Percentiles rank a stretch among this genome's conserved stretches.
Evolutionary conservation across 2,888 invertebrate genomes (phyloP).

Genomic region (Abscondita cerata): DNA sequence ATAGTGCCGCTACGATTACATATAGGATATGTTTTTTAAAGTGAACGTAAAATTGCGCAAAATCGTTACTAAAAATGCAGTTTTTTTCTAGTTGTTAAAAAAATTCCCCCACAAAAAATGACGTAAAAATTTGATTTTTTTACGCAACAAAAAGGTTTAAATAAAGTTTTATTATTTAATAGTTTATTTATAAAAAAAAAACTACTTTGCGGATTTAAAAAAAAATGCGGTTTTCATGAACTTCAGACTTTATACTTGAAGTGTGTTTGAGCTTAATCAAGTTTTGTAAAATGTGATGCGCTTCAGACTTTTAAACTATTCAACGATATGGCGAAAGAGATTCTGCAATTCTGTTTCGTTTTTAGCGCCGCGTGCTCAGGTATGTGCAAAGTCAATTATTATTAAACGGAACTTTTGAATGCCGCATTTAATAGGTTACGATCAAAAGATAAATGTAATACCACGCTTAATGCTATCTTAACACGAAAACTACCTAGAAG

Average conservation of each 20-base stretch:
- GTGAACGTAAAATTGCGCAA: slow-evolving; percentile 33
- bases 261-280: slow-evolving; percentile 21
- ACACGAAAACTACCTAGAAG: too few relatives aligned
- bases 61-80: slow-evolving; percentile 15
- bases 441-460: slow-evolving; percentile 11
- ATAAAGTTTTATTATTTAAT: slow-evolving; percentile 10
- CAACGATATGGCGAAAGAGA: slow-evolving; percentile 40
- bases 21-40: slow-evolving; percentile 39
- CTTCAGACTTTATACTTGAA: slow-evolving; percentile 14
- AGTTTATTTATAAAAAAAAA: too few relatives aligned
- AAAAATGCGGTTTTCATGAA: slow-evolving; percentile 17
- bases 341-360: slow-evolving; percentile 39
- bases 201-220: neutral
- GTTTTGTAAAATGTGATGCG: slow-evolving; percentile 39
- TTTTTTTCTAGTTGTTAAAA: slow-evolving; percentile 15
- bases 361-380: slow-evolving; percentile 39
- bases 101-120: slow-evolving; percentile 22
- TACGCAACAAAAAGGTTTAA: neutral
- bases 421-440: slow-evolving; percentile 3
- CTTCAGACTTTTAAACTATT: slow-evolving; percentile 31
- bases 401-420: slow-evolving; percentile 5
- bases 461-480: slow-evolving; percentile 17
- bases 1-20: slow-evolving; percentile 35
- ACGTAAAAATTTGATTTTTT: slow-evolving; percentile 20
- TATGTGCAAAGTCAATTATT: slow-evolving; percentile 19